Base-by-base conservation (phyloP, 2,888 invertebrate species). In the Physocephala rufipes region DNA sequence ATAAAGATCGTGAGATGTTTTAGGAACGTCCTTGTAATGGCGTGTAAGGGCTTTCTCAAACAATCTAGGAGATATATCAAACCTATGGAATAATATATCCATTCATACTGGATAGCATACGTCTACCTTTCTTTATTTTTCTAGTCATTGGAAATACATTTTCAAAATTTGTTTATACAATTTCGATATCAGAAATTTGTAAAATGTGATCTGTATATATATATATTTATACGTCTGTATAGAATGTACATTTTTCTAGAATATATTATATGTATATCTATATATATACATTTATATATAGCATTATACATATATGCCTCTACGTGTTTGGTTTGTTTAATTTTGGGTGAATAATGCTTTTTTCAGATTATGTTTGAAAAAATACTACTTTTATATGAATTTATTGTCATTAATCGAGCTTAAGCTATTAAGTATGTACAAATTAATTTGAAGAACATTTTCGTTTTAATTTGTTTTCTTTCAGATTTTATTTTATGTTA, bases 341-440 rank as follows among this genome's bases (percentile, higher is more conserved):
- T 49, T 24, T 16, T 64, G 64, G 16, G 59, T 47, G 61, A 26
- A 43, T 67, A 47, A 13, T 58, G 15, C 30, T 47, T 26, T 61
- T 47, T 2, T 59, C 21, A 53, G 59, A 30, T 61, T 16, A 16
- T 28, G n/a, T 62, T 61, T 61, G 62, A 30, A 51, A 68, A 36
- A 61, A 26, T 70, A 49, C 49, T 58, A 21, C 36, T 36, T 36
- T 63, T 62, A 62, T 62, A 61, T 55, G 47, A 64, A 19, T 21
- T 73, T 74, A 74, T 74, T 74, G 74, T 74, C 74, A 73, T 74
- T 70, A 73, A 68, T 73, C 70, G 70, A 65, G 36, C 73, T 74
- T 74, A 73, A 70, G 53, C 74, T 74, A 74, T 74, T 74, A 74
- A 74, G 74, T 74, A 61, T 67, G 21, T 59, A 74, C 74, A 74